Conservation (phyloP, 2,113 vertebrate species). For the Phylloscopus trochilus region DNA sequence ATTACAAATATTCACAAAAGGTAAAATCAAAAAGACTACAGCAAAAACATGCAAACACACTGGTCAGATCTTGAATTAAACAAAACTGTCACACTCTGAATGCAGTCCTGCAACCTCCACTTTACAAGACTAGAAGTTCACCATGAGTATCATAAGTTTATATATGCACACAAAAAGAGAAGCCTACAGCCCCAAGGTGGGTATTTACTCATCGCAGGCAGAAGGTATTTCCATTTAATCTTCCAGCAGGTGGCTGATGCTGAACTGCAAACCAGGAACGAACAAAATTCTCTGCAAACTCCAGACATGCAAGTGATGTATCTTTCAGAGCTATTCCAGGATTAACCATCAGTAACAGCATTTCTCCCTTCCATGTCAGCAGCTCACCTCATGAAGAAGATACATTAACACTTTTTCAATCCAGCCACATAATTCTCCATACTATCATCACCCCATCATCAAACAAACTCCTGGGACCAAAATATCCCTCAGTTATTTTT, state of each 20-base stretch:
- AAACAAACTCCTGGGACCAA: neutral
- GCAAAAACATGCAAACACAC: neutral
- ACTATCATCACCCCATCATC: neutral
- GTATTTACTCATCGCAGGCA: neutral
- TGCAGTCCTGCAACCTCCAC: neutral
- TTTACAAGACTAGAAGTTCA: neutral
- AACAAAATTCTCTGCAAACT: neutral
- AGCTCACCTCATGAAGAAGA: neutral
- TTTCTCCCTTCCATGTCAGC: neutral
- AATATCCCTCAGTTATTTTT: neutral
- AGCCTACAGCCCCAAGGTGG: neutral
- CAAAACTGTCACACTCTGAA: neutral
- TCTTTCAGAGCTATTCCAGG: neutral
- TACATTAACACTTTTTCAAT: neutral
- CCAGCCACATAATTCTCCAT: neutral
- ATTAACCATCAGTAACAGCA: neutral
- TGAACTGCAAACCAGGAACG: neutral
- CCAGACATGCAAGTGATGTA: neutral
- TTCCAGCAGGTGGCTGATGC: neutral
- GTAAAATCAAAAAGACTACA: neutral
- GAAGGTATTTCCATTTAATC: neutral
- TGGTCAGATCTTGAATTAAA: neutral
- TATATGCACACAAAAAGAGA: neutral
- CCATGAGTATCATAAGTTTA: neutral
- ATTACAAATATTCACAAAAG: neutral